A percentile compares a stretch with the other conserved stretches of the same genome.
Evolutionary conservation across 1,140 invertebrate species (phyloP).

Genomic region (Orchesella cincta): DNA sequence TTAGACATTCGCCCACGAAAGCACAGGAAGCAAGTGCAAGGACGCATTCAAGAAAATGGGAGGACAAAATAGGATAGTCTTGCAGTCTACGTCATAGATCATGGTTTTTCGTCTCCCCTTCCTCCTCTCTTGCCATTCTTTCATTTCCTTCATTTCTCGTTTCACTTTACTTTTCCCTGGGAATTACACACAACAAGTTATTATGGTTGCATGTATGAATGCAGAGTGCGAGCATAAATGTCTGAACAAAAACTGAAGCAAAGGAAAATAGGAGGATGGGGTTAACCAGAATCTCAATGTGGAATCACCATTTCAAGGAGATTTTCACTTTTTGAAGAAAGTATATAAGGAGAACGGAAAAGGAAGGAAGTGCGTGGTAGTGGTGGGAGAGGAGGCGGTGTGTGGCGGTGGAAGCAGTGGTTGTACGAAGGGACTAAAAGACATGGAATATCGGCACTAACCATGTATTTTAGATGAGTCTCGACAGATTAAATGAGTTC

Average conservation of each 20-base stretch:
- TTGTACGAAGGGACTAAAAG: not conserved
- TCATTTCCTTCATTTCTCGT: not conserved
- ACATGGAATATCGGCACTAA: not conserved
- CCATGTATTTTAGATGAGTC: constrained; percentile 4
- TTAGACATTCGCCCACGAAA: no score
- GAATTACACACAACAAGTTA: not conserved
- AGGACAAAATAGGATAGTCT: not conserved
- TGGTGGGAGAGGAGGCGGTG: not conserved
- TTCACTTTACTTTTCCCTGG: not conserved
- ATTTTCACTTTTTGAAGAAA: constrained; percentile 6
- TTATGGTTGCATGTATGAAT: not conserved
- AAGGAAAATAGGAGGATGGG: not conserved
- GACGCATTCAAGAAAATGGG: not conserved
- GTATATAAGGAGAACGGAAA: not conserved
- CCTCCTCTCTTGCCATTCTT: not conserved
- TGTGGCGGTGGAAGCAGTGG: not conserved
- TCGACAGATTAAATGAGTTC: not conserved
- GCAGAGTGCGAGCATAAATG: not conserved
- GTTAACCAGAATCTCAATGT: constrained; percentile 11
- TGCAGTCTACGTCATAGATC: constrained; percentile 14
- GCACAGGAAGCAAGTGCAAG: not conserved
- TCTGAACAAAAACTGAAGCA: not conserved
- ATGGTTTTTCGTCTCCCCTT: constrained; percentile 2
- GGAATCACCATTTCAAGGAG: not conserved
- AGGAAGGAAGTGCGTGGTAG: not conserved